A percentile compares a stretch with the other conserved stretches of the same genome.
These are phyloP conservation scores for Lamellibrachia satsuma DNA, from an alignment of 2,888 invertebrate species.

Conservation along the genomic window DNA sequence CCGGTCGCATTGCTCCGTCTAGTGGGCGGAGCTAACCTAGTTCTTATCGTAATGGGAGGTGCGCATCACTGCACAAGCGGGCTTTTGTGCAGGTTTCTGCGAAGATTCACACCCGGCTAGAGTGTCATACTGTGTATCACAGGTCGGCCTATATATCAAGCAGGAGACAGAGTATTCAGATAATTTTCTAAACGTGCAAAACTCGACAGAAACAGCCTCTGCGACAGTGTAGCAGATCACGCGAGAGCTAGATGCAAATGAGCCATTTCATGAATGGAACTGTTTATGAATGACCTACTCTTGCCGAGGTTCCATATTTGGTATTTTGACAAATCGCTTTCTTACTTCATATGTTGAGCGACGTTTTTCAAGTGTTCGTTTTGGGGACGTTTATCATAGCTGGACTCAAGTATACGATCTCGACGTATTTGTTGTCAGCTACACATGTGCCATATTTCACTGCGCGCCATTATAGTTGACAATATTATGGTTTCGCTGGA, in stretches of 20 bases:
- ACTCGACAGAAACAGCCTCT: not conserved
- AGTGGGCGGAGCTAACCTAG: conserved; percentile 5
- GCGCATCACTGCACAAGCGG: conserved; percentile 2
- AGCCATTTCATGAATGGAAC: not conserved
- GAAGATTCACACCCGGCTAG: conserved; percentile 5
- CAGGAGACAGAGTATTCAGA: not conserved
- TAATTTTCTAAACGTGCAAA: not conserved
- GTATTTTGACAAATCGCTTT: not conserved
- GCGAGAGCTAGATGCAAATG: not conserved
- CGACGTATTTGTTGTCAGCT: not conserved
- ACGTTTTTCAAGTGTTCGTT: not conserved
- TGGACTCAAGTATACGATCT: not conserved
- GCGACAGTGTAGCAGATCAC: not conserved
- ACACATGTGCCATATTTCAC: not conserved
- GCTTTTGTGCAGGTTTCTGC: conserved; percentile 4
- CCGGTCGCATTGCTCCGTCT: not conserved
- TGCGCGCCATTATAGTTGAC: not conserved
- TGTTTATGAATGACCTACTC: conserved; percentile 11
- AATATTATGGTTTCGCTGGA: not conserved
- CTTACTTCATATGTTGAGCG: not conserved
- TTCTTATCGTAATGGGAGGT: conserved; percentile 1
- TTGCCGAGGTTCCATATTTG: not conserved
- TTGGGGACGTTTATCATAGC: not conserved
- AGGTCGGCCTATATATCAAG: not conserved
- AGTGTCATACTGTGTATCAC: not conserved